A percentile compares a stretch with the other conserved stretches of the same genome.
These are phyloP conservation scores for Autographa pulchrina DNA, from an alignment of 2,888 invertebrate species.

Conservation along the genomic window DNA sequence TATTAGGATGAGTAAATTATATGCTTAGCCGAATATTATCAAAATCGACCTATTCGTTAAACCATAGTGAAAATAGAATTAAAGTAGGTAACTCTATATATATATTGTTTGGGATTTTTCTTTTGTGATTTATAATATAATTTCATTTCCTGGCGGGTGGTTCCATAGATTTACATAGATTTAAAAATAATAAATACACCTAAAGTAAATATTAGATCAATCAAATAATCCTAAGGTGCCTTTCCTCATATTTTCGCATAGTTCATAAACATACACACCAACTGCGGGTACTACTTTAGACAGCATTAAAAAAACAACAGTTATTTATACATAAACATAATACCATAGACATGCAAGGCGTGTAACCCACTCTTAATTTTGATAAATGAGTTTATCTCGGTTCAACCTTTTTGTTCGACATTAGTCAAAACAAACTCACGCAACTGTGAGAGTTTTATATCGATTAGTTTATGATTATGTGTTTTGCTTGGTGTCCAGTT, in stretches of 20 bases:
- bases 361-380: slow-evolving; percentile 74
- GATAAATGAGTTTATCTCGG: slow-evolving; percentile 72
- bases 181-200: too few species aligned
- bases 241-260: slow-evolving; percentile 11
- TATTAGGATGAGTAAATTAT: not conserved
- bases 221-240: not conserved
- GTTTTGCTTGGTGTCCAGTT: slow-evolving; percentile 20
- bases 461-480: slow-evolving; percentile 35
- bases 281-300: too few species aligned
- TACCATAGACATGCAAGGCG: slow-evolving; percentile 60
- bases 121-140: too few species aligned
- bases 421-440: slow-evolving; percentile 40
- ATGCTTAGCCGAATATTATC: too few species aligned
- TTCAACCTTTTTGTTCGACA: slow-evolving; percentile 35
- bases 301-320: slow-evolving; percentile 66
- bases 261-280: too few species aligned
- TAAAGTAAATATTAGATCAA: too few species aligned
- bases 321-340: slow-evolving; percentile 44
- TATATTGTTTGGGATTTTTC: too few species aligned
- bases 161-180: too few species aligned
- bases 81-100: too few species aligned
- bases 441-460: slow-evolving; percentile 22
- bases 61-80: too few species aligned
- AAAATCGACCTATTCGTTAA: too few species aligned
- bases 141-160: too few species aligned